These are phyloP conservation scores for Apogon talboti DNA, from an alignment of 2,797 vertebrate species.

Conservation along the genomic window DNA sequence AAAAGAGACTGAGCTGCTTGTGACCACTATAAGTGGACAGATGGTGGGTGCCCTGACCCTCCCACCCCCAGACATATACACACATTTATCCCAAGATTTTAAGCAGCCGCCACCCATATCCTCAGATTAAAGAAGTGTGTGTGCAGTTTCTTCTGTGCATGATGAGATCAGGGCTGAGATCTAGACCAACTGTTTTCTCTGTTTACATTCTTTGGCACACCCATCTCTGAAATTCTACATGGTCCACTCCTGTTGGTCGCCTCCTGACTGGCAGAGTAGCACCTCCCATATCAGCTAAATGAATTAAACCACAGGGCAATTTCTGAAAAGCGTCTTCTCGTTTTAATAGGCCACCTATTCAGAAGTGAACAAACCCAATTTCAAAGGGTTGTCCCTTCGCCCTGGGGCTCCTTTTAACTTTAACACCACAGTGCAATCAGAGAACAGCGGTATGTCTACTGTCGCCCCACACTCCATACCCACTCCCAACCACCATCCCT, in stretches of 20 bases:
- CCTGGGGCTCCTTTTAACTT: conserved; percentile 46
- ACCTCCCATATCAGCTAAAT: conserved; percentile 38
- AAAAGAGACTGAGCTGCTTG: conserved; percentile 34
- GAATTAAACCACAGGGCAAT: conserved; percentile 48
- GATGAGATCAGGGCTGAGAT: conserved; percentile 29
- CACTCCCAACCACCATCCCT: conserved; percentile 20
- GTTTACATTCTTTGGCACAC: conserved; percentile 33
- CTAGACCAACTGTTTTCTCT: conserved; percentile 27
- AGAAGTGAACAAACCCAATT: conserved; percentile 60
- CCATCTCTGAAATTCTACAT: conserved; percentile 42
- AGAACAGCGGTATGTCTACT: conserved; percentile 40
- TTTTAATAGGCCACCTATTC: conserved; percentile 60
- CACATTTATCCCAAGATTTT: conserved; percentile 16
- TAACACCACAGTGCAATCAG: conserved; percentile 40
- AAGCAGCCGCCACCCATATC: conserved; percentile 30
- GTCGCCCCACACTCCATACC: conserved; percentile 22
- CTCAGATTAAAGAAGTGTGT: conserved; percentile 29
- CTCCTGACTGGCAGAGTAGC: conserved; percentile 8
- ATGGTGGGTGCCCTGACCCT: conserved; percentile 40
- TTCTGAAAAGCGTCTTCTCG: conserved; percentile 17
- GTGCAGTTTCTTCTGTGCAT: conserved; percentile 17
- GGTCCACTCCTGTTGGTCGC: conserved; percentile 38
- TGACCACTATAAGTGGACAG: conserved; percentile 48
- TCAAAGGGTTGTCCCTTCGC: conserved; percentile 44
- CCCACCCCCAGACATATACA: conserved; percentile 5